phyloP scores from a whole-genome alignment of 1,140 invertebrate species.

The Idris sp. region DNA sequence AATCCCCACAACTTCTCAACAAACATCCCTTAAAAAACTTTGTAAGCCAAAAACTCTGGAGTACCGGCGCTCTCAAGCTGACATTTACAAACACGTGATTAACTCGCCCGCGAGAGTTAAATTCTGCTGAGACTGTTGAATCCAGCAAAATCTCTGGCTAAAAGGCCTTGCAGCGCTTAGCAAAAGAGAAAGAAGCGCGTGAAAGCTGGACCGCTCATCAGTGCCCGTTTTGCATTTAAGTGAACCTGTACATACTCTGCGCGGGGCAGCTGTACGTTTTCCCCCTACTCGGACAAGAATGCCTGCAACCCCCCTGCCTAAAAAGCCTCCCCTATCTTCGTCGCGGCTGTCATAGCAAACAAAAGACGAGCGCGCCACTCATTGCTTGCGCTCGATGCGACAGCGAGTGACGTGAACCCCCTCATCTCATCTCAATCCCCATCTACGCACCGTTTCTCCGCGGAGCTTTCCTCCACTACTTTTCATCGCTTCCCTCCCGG shows the following conservation, averaged over 20 bases:
- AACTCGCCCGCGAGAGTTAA: conserved; percentile 5
- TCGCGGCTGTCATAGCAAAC: conserved; percentile 72
- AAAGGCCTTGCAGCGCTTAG: too few relatives aligned
- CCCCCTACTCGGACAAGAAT: conserved; percentile 45
- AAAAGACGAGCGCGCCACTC: conserved; percentile 77
- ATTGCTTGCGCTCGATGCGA: conserved; percentile 76
- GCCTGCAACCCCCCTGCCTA: conserved; percentile 49
- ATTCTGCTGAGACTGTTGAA: conserved; percentile 25
- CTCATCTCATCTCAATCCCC: conserved; percentile 22
- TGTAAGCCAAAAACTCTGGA: too few relatives aligned
- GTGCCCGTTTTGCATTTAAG: too few relatives aligned
- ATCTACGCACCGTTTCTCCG: conserved; percentile 48
- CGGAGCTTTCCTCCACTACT: conserved; percentile 44
- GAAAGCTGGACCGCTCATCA: conserved; percentile 61
- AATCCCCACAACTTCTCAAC: too few relatives aligned
- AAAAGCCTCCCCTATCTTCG: conserved; percentile 39
- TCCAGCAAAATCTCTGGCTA: conserved; percentile 11
- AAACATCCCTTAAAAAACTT: too few relatives aligned
- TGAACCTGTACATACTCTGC: too few relatives aligned
- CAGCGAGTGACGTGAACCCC: conserved; percentile 73
- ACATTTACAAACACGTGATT: conserved; percentile 31
- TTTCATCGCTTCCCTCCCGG: conserved; percentile 23
- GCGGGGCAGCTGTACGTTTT: conserved; percentile 69
- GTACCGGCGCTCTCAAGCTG: not conserved
- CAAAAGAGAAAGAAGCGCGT: conserved; percentile 16